Conservation (phyloP, 2,888 invertebrate species). For the Drosophila cracens region DNA sequence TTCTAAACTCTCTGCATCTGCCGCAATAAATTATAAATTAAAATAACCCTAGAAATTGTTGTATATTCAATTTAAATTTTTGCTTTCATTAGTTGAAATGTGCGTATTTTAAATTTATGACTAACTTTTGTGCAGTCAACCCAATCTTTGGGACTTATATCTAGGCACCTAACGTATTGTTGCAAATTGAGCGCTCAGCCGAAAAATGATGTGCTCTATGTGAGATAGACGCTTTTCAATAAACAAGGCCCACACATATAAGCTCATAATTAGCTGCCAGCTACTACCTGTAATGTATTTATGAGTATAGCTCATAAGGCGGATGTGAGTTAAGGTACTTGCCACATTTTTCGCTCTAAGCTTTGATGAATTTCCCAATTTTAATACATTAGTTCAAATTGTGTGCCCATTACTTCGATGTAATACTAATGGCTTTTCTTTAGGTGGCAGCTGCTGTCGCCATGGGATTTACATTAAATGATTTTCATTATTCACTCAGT, state of each 20-base stretch:
- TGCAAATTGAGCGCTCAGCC: conserved; percentile 52
- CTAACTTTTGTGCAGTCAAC: conserved; percentile 15
- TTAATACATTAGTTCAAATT: background rate
- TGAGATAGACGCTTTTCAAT: background rate
- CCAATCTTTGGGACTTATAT: conserved; percentile 3
- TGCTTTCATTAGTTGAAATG: conserved; percentile 1
- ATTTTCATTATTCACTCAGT: background rate
- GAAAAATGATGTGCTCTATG: conserved; percentile 41
- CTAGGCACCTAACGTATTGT: background rate
- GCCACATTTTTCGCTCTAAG: background rate
- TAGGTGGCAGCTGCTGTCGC: conserved; percentile 1
- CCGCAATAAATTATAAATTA: conserved; percentile 3
- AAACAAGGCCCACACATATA: background rate
- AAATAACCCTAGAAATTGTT: conserved; percentile 18
- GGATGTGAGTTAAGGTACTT: conserved; percentile 5
- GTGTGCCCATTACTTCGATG: conserved; percentile 1
- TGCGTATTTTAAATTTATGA: conserved; percentile 25
- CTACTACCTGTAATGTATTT: background rate
- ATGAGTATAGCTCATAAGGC: conserved; percentile 1
- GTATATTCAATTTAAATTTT: conserved; percentile 5
- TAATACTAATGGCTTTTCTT: conserved; percentile 22
- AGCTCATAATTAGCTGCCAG: conserved; percentile 25
- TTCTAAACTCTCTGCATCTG: conserved; percentile 7
- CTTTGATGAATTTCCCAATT: background rate
- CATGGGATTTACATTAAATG: conserved; percentile 8